These are phyloP conservation scores for Pangasianodon hypophthalmus DNA, from an alignment of 2,113 vertebrate genomes.

Conservation along the genomic window DNA sequence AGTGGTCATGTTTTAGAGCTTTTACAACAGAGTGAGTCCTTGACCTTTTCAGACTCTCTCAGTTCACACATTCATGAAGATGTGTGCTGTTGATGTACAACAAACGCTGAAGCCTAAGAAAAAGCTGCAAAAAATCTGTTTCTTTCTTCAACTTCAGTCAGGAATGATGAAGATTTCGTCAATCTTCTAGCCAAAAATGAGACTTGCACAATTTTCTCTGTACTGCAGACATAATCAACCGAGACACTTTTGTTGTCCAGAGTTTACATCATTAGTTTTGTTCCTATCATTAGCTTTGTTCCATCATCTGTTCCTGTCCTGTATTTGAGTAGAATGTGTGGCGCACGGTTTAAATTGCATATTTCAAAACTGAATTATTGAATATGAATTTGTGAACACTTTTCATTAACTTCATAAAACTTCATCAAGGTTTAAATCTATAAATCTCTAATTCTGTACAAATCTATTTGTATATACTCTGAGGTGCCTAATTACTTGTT, in stretches of 20 bases:
- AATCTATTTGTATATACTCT: neutral
- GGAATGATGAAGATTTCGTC: neutral
- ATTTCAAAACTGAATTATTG: too few relatives aligned
- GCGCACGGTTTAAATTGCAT: too few relatives aligned
- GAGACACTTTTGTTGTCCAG: neutral
- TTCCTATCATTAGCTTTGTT: neutral
- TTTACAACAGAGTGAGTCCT: neutral
- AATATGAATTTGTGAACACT: too few relatives aligned
- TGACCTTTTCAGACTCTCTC: conserved; percentile 2
- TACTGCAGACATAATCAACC: neutral
- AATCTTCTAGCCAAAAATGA: neutral
- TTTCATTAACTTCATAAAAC: neutral
- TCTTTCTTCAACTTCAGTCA: neutral
- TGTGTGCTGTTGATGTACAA: neutral
- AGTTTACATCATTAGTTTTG: neutral
- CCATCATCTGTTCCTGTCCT: neutral
- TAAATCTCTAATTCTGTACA: neutral
- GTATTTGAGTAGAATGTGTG: too few relatives aligned
- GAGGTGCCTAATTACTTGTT: neutral
- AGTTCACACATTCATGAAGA: neutral
- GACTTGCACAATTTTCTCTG: neutral
- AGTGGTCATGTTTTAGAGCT: neutral
- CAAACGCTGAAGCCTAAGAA: neutral
- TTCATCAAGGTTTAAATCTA: neutral
- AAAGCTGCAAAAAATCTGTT: neutral